Evolutionary conservation across 2,113 vertebrate species (phyloP).

Genomic region (Cathartes aura): DNA sequence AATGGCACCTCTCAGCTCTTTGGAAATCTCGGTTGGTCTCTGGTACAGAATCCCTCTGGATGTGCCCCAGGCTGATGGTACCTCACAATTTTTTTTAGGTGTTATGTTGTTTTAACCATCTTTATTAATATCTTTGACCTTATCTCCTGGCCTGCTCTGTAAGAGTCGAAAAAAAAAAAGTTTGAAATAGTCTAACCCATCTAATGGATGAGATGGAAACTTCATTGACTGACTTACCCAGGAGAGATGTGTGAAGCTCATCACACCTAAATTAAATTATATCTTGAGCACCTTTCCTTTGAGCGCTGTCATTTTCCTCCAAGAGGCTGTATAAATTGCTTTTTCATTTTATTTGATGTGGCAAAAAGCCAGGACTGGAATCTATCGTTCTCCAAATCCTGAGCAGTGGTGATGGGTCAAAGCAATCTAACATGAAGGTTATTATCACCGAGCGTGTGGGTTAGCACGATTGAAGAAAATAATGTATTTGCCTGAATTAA

Average conservation of each 20-base stretch:
- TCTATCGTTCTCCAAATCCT: background rate
- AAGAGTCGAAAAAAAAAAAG: background rate
- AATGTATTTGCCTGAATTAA: conserved; percentile 61
- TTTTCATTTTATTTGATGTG: conserved; percentile 48
- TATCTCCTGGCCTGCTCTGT: background rate
- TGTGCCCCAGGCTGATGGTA: background rate
- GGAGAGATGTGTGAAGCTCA: conserved; percentile 41
- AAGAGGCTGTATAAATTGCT: conserved; percentile 52
- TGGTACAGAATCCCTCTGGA: background rate
- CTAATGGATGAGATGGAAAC: conserved; percentile 47
- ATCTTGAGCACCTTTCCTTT: conserved; percentile 53
- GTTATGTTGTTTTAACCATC: background rate
- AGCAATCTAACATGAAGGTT: conserved; percentile 40
- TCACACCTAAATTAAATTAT: conserved; percentile 65
- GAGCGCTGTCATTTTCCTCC: conserved; percentile 40
- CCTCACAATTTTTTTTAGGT: background rate
- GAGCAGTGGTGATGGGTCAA: conserved; percentile 7
- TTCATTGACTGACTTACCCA: conserved; percentile 52
- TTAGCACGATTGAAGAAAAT: conserved; percentile 31
- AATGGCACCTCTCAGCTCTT: background rate
- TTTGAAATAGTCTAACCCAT: conserved; percentile 27
- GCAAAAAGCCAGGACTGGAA: conserved; percentile 17
- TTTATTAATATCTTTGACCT: background rate
- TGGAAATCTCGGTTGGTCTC: background rate
- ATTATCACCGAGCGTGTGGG: background rate